A percentile compares a stretch with the other conserved stretches of the same genome.
Conservation (phyloP, 2,113 vertebrate species). For the Nerophis ophidion region DNA sequence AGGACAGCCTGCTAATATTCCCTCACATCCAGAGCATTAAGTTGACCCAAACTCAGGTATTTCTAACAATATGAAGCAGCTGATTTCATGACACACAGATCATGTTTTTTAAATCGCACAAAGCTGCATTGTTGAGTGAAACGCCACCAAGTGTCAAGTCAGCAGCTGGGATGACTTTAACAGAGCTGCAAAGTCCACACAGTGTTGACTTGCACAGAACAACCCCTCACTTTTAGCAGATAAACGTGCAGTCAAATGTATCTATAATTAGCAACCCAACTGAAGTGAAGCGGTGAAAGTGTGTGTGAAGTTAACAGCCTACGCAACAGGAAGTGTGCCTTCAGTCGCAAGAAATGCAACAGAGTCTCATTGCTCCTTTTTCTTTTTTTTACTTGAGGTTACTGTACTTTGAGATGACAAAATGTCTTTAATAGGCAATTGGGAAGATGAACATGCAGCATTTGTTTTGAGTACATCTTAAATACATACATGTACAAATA, state of each 20-base stretch:
- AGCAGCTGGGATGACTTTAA: not conserved
- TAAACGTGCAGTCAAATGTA: not conserved
- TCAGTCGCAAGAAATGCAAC: slow-evolving; percentile 29
- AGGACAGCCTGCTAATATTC: slow-evolving; percentile 79
- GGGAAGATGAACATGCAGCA: too few species aligned
- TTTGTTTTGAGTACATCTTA: too few species aligned
- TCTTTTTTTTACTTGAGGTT: too few species aligned
- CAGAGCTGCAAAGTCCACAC: not conserved
- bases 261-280: not conserved
- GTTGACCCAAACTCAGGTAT: slow-evolving; percentile 87
- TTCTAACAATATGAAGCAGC: slow-evolving; percentile 38
- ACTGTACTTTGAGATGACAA: too few species aligned
- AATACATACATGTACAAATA: too few species aligned
- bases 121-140: slow-evolving; percentile 12
- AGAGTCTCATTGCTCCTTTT: too few species aligned
- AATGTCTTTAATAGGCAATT: too few species aligned
- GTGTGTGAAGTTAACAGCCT: slow-evolving; percentile 15
- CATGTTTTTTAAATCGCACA: slow-evolving; percentile 15
- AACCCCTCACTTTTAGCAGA: not conserved
- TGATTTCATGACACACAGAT: slow-evolving; percentile 37
- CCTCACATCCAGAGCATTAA: slow-evolving; percentile 89
- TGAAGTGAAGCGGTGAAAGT: slow-evolving; percentile 15
- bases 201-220: not conserved
- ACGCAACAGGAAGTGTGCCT: slow-evolving; percentile 64
- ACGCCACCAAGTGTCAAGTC: not conserved